phyloP scores from a whole-genome alignment of 2,113 vertebrate species.

The Brachirus orientalis region DNA sequence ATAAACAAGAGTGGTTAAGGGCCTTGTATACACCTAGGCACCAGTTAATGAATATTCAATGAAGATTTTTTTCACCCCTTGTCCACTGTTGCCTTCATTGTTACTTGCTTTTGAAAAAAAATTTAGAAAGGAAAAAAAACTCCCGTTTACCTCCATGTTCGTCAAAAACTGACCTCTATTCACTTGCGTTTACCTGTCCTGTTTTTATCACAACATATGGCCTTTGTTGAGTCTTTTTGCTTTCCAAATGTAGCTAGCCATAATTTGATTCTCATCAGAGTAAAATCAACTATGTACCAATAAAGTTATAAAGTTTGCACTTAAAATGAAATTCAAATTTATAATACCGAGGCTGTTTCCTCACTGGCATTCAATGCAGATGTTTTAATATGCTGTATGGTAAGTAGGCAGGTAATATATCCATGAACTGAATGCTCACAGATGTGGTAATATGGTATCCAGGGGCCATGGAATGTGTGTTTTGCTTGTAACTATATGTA shows the following conservation, averaged over 20 bases:
- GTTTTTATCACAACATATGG: constrained; percentile 55
- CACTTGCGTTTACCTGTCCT: constrained; percentile 48
- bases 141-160: constrained; percentile 33
- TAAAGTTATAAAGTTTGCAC: constrained; percentile 22
- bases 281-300: constrained; percentile 29
- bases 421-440: no score
- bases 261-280: constrained; percentile 26
- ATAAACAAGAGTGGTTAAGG: constrained; percentile 86
- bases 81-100: constrained; percentile 59
- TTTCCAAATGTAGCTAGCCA: constrained; percentile 26
- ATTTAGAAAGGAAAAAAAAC: constrained; percentile 51
- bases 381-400: not conserved
- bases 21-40: constrained; percentile 83
- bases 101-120: constrained; percentile 57
- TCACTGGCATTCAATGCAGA: not conserved
- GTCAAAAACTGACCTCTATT: constrained; percentile 63
- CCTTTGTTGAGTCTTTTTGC: not conserved
- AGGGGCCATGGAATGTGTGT: no score
- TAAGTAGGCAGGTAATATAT: not conserved
- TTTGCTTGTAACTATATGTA: no score
- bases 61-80: constrained; percentile 65
- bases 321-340: constrained; percentile 30
- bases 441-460: no score
- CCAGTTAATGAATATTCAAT: constrained; percentile 86
- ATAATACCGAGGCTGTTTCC: not conserved